A percentile compares a stretch with the other conserved stretches of the same genome.
Evolutionary conservation across 1,140 invertebrate genomes (phyloP).

Genomic region (Heliconius melpomene): DNA sequence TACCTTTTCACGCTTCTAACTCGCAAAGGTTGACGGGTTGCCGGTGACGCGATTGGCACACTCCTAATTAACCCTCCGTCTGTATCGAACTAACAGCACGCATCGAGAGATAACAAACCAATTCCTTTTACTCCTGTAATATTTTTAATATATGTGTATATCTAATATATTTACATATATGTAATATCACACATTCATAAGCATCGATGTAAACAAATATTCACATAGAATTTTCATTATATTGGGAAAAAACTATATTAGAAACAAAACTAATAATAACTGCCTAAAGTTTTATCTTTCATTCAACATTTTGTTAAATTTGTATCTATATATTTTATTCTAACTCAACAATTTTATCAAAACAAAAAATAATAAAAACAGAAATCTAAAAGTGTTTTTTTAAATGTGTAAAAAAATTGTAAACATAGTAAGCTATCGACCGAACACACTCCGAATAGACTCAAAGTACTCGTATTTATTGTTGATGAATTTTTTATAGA

Average conservation of each 20-base stretch:
- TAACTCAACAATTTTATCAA: neutral
- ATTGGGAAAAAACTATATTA: too few relatives aligned
- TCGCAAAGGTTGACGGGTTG: constrained; percentile 71
- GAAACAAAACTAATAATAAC: too few relatives aligned
- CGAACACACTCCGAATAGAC: neutral
- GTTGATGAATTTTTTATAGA: constrained; percentile 18
- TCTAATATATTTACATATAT: neutral
- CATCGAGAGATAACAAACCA: constrained; percentile 15
- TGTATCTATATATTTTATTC: too few relatives aligned
- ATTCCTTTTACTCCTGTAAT: neutral
- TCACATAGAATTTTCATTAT: too few relatives aligned
- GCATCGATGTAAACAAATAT: too few relatives aligned
- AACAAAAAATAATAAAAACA: neutral
- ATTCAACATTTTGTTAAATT: too few relatives aligned
- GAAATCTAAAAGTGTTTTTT: neutral
- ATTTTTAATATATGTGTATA: neutral
- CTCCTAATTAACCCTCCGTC: constrained; percentile 63
- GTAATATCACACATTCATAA: too few relatives aligned
- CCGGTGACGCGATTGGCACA: constrained; percentile 60
- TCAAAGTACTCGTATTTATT: constrained; percentile 10
- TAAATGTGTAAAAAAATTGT: neutral
- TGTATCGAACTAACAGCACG: constrained; percentile 31
- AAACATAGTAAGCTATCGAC: neutral
- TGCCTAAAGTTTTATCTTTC: too few relatives aligned
- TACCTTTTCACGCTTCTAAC: constrained; percentile 75